phyloP scores from a whole-genome alignment of 2,888 invertebrate species.

The Venusia cambrica region DNA sequence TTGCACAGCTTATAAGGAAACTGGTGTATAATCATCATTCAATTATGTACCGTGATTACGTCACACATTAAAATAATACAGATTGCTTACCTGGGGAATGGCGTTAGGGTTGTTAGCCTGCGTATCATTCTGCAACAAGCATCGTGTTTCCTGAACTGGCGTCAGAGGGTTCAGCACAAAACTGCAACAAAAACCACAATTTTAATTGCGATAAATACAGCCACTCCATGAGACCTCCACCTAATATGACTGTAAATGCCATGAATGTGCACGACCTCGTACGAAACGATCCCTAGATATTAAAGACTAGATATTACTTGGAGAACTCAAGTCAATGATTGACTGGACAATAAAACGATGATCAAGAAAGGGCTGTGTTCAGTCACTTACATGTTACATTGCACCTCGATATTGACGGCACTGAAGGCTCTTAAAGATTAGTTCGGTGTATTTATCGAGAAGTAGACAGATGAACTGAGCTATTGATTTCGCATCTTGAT shows the following conservation, averaged over 20 bases:
- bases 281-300: slow-evolving; percentile 1
- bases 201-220: slow-evolving; percentile 15
- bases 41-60: too few species aligned
- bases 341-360: slow-evolving; percentile 16
- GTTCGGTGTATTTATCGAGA: too few species aligned
- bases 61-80: slow-evolving; percentile 9
- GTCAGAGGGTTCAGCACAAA: slow-evolving; percentile 96
- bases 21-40: not conserved
- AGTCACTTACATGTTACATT: slow-evolving; percentile 15
- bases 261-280: slow-evolving; percentile 5
- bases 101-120: slow-evolving; percentile 94
- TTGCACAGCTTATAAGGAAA: too few species aligned
- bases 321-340: slow-evolving; percentile 11
- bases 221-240: slow-evolving; percentile 6
- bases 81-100: slow-evolving; percentile 82
- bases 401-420: slow-evolving; percentile 11
- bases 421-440: slow-evolving; percentile 1
- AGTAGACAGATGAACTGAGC: too few species aligned
- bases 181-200: slow-evolving; percentile 76
- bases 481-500: too few species aligned
- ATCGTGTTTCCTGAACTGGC: slow-evolving; percentile 94
- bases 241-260: slow-evolving; percentile 2
- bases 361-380: slow-evolving; percentile 11
- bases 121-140: slow-evolving; percentile 95
- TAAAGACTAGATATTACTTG: slow-evolving; percentile 1